Base-by-base conservation (phyloP, 2,113 vertebrate species). In the Xiphorhynchus elegans region DNA sequence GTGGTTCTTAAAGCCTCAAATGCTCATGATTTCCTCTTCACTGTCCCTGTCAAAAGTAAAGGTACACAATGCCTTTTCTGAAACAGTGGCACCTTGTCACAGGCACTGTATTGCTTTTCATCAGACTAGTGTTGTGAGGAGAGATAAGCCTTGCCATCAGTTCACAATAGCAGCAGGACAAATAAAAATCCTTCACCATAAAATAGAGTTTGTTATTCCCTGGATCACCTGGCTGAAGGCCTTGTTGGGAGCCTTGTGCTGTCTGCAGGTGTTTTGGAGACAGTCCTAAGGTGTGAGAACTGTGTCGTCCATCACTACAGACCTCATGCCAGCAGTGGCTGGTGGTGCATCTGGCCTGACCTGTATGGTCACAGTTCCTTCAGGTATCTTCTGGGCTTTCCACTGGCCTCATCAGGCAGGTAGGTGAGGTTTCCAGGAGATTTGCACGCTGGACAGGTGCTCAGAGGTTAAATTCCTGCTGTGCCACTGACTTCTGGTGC, bases 271-370 rank as follows among this genome's bases (percentile, higher is more conserved):
- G 16, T 46, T 37, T 83, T 69, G 46, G 23, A 49, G 33, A 31
- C 26, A 26, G 26, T 80, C 40, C 62, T 0, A 3, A 49, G 49
- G 12, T 19, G 17, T 35, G 68, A 24, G 5, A 1, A 1, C 1
- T 0, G 14, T 58, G 33, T 67, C 5, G 7, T 56, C 17, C 40
- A 14, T 72, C 14, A 1, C 35, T 15, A 5, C 0, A 6, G 35
- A 15, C 47, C 5, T 1, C 0, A 0, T 20, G 42, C 59, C 76
- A 84, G 47, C 52, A 20, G 79, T 24, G 55, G 19, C 81, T 80
- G 10, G 2, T 66, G 78, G 52, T 0, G 0, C 1, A 0, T 20
- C 59, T 84, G 52, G 9, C 55, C 66, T 64, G 18, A 64, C 18
- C 42, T 26, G 8, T 58, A 16, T 1, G 3, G 4, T 82, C 56